Percentiles rank a stretch among this genome's conserved stretches.
Evolutionary conservation across 2,888 invertebrate genomes (phyloP).

Genomic region (Cephus pygmeus): DNA sequence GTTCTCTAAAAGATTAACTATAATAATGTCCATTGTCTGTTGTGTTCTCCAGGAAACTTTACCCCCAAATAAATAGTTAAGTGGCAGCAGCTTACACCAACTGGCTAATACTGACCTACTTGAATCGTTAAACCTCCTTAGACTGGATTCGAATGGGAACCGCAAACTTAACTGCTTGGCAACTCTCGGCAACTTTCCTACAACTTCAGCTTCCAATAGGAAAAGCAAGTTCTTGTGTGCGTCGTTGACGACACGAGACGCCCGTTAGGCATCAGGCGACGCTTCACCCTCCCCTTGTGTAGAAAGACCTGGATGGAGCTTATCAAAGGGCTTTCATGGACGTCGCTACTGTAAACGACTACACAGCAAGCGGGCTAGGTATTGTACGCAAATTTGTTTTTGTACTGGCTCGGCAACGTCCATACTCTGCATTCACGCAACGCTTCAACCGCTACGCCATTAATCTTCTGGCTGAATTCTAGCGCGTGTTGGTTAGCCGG

Average conservation of each 20-base stretch:
- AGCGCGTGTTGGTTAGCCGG: no score
- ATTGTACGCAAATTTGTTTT: background rate
- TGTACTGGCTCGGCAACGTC: background rate
- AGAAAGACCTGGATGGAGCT: background rate
- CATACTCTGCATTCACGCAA: background rate
- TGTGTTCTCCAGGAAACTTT: background rate
- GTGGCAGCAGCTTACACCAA: background rate
- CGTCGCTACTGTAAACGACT: background rate
- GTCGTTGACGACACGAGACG: background rate
- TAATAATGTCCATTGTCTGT: background rate
- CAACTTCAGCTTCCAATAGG: background rate
- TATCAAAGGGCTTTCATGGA: background rate
- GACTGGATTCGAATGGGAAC: background rate
- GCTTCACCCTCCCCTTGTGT: background rate
- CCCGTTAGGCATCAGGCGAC: background rate
- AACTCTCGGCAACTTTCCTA: background rate
- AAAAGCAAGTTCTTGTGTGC: background rate
- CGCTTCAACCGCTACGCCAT: no score
- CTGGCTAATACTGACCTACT: background rate
- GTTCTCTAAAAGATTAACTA: background rate
- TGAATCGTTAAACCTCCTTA: background rate
- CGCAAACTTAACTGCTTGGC: background rate
- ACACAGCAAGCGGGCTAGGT: background rate
- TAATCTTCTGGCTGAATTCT: no score
- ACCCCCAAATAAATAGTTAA: background rate